Percentiles rank a stretch among this genome's conserved stretches.
These are phyloP conservation scores for Prochilodus magdalenae DNA, from an alignment of 2,113 vertebrate genomes.

Conservation along the genomic window DNA sequence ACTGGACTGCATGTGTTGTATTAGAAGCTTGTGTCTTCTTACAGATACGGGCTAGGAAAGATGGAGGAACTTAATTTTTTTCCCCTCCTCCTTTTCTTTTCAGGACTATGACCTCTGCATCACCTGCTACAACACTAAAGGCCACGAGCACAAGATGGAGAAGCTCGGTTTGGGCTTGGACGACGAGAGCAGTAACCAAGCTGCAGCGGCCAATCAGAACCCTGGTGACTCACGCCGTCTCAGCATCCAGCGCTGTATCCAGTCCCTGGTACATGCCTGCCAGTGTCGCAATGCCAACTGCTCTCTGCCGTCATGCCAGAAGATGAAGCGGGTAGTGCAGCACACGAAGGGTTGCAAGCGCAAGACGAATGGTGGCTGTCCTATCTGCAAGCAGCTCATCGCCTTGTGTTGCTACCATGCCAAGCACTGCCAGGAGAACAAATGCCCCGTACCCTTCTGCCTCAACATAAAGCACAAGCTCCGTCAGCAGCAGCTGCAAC, in stretches of 20 bases:
- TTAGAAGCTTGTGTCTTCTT: too few species aligned
- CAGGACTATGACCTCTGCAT: constrained; percentile 98
- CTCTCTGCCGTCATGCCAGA: constrained; percentile 95
- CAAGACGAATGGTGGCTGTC: constrained; percentile 96
- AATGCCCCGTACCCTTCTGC: constrained; percentile 97
- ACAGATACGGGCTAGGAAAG: too few species aligned
- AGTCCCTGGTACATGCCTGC: constrained; percentile 95
- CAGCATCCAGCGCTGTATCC: constrained; percentile 98
- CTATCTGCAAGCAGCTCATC: constrained; percentile 98
- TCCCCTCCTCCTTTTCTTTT: constrained; percentile 37
- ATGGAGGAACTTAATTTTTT: constrained; percentile 71
- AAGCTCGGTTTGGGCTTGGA: constrained; percentile 95
- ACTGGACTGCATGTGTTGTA: too few species aligned
- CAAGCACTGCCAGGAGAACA: constrained; percentile 99
- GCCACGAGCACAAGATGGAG: constrained; percentile 99
- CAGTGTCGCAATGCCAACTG: constrained; percentile 99
- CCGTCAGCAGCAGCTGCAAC: constrained; percentile 95
- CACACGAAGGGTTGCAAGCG: constrained; percentile 98
- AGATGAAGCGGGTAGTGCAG: constrained; percentile 98
- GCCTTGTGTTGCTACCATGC: constrained; percentile 98
- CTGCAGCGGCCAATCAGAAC: constrained; percentile 90
- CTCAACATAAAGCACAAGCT: constrained; percentile 99
- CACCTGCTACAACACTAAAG: constrained; percentile 96
- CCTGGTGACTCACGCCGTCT: constrained; percentile 93
- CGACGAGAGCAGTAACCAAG: constrained; percentile 92